These are phyloP conservation scores for Hippopotamus amphibius DNA, from an alignment of 2,113 vertebrate genomes.

Conservation along the genomic window DNA sequence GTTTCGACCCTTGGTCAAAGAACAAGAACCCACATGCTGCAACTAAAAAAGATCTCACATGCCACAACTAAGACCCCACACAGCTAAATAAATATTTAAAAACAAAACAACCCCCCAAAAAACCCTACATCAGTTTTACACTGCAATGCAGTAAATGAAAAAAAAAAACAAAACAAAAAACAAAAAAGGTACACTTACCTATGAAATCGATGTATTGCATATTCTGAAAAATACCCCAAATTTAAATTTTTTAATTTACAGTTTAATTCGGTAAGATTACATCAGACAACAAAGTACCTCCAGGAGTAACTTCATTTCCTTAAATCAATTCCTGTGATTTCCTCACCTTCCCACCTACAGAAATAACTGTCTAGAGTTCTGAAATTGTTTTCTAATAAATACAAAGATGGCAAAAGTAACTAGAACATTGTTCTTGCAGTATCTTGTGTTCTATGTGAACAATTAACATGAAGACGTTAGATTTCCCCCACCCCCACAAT, in stretches of 20 bases:
- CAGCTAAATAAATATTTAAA: too few relatives aligned
- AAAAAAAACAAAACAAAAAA: not conserved
- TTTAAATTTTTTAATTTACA: not conserved
- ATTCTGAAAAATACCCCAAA: constrained; percentile 9
- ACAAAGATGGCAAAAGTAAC: not conserved
- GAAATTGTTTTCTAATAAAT: constrained; percentile 29
- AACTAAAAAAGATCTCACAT: too few relatives aligned
- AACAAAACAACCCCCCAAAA: too few relatives aligned
- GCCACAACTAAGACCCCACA: too few relatives aligned
- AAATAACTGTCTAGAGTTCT: not conserved
- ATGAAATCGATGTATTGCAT: not conserved
- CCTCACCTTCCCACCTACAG: not conserved
- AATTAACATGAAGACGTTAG: constrained; percentile 6
- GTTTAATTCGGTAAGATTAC: not conserved
- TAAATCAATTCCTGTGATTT: not conserved
- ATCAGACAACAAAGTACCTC: not conserved
- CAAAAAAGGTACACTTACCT: not conserved
- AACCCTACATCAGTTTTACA: not conserved
- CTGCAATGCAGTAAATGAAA: not conserved
- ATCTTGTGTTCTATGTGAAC: not conserved
- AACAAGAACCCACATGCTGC: too few relatives aligned
- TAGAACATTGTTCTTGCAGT: constrained; percentile 34
- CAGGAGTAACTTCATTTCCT: not conserved
- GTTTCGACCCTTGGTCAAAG: too few relatives aligned
- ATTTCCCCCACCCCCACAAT: not conserved